Evolutionary conservation across 2,113 vertebrate genomes (phyloP), one percentile per base, ranked within the genome.

Genomic region (Oryzias melastigma): DNA sequence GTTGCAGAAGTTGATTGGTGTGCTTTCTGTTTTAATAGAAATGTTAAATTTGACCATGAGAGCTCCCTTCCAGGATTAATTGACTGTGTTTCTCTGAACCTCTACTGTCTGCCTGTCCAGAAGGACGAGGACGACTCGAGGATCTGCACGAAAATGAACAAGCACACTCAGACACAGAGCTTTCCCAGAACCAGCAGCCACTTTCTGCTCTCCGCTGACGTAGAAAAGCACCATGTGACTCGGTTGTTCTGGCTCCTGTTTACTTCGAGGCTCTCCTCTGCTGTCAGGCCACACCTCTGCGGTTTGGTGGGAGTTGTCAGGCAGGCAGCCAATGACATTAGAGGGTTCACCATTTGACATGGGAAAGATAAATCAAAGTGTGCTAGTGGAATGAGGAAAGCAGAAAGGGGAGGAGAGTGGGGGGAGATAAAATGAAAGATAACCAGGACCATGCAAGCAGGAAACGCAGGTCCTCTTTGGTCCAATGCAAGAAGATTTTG

Each of bases 221-320:
- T 35, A 35, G 35, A 16, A 24, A 35, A 35, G 19, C 29, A 25
- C 20, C 57, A 64, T 27, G 52, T 17, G 61, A 75, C 62, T 58
- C 2, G 1, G 40, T 52, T 63, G 27, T 58, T 19, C 58, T 40
- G 14, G 44, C 40, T 5, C 45, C 25, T 65, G 65, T 80, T 85
- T 84, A 61, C 45, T 51, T 61, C 73, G n/a, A 63, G 43, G 44
- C 16, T 15, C 46, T 67, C 80, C 54, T 45, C 68, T 52, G 60
- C 69, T 7, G 35, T 35, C 35, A 35, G 29, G 43, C 44, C 66
- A 61, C 80, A 49, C 76, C 62, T 70, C 73, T 58, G 51, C 57
- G 62, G 72, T 41, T 29, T 35, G 65, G 74, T 84, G 82, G 90
- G 91, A 85, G 91, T 90, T 90, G 89, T 88, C 88, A 53, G 68